These are phyloP conservation scores for Agraylea sexmaculata DNA, from an alignment of 1,140 invertebrate genomes.

Conservation along the genomic window DNA sequence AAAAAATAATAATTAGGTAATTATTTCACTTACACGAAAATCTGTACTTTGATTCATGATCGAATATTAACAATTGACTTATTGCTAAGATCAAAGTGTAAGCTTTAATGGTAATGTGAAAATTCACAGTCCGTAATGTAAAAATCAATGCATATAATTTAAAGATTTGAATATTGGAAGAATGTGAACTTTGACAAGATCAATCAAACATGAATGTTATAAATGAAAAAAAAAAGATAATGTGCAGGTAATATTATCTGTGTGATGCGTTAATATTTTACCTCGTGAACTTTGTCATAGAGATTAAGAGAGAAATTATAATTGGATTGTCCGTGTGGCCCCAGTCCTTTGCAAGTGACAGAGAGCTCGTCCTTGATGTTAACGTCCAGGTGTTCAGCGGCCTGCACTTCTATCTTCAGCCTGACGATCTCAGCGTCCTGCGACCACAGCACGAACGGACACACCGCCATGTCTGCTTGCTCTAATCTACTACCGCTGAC, in stretches of 20 bases:
- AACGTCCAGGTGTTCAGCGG: conserved; percentile 52
- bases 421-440: conserved; percentile 67
- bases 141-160: not conserved
- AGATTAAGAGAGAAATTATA: conserved; percentile 67
- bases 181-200: not conserved
- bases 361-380: conserved; percentile 46
- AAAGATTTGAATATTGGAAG: not conserved
- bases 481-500: too few relatives aligned
- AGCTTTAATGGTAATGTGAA: not conserved
- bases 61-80: too few relatives aligned
- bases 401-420: conserved; percentile 73
- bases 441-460: conserved; percentile 88
- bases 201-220: not conserved
- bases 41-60: not conserved
- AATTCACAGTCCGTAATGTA: not conserved
- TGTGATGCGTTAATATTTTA: too few relatives aligned
- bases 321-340: conserved; percentile 52
- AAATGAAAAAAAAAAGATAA: conserved; percentile 9
- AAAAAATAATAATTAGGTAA: conserved; percentile 19
- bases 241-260: too few relatives aligned
- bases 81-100: too few relatives aligned
- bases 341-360: conserved; percentile 53
- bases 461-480: too few relatives aligned
- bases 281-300: conserved; percentile 51
- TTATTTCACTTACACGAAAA: conserved; percentile 1